phyloP scores from a whole-genome alignment of 2,888 invertebrate species.

The Cremastinae sp. region DNA sequence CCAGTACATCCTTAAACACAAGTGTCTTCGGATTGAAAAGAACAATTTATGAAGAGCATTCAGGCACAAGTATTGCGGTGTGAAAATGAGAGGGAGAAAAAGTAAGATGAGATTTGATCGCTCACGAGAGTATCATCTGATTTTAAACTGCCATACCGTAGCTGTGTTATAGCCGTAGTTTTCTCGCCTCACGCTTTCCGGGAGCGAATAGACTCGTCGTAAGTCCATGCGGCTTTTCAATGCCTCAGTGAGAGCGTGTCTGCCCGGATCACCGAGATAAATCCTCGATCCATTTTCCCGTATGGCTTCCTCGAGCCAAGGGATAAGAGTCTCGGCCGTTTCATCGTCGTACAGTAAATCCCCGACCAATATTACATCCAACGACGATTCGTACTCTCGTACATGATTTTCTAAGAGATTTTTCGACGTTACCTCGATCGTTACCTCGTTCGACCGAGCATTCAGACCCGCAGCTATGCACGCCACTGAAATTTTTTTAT shows the following conservation, averaged over 20 bases:
- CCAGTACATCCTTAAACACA: no score
- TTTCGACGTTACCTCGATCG: slow-evolving; percentile 76
- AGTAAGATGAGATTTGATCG: neutral
- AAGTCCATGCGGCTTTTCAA: slow-evolving; percentile 77
- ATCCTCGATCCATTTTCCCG: slow-evolving; percentile 75
- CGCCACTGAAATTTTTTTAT: slow-evolving; percentile 80
- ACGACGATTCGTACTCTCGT: slow-evolving; percentile 67
- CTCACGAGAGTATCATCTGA: slow-evolving; percentile 16
- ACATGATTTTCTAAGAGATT: slow-evolving; percentile 80
- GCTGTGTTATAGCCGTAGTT: slow-evolving; percentile 82
- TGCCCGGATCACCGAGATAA: slow-evolving; percentile 84
- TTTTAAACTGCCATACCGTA: slow-evolving; percentile 79
- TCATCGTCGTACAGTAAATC: slow-evolving; percentile 87
- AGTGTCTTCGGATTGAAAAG: no score
- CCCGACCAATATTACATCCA: slow-evolving; percentile 85
- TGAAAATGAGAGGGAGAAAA: no score
- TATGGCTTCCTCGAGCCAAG: slow-evolving; percentile 80
- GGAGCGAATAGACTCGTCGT: slow-evolving; percentile 79
- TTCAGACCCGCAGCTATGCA: slow-evolving; percentile 81
- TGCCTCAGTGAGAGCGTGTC: slow-evolving; percentile 81
- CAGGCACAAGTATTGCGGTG: no score
- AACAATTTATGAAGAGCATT: no score
- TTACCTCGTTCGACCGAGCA: slow-evolving; percentile 81
- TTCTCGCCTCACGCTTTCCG: slow-evolving; percentile 80
- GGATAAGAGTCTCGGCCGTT: slow-evolving; percentile 81